These are phyloP conservation scores for Leucophora obtusa DNA, from an alignment of 2,888 invertebrate genomes.

Conservation along the genomic window DNA sequence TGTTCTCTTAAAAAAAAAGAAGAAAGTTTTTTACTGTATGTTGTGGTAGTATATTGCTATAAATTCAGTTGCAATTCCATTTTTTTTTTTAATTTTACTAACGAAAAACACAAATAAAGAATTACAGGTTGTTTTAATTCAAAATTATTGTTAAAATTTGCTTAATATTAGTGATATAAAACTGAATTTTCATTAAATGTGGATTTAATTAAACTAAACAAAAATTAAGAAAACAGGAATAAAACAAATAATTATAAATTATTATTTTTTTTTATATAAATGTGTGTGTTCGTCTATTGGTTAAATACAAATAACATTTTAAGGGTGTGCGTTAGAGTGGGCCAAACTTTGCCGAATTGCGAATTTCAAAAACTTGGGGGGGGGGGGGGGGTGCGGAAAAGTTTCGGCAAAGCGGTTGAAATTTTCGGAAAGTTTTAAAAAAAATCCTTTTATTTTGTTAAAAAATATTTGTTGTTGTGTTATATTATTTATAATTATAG, in stretches of 20 bases:
- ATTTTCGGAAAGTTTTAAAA: too few relatives aligned
- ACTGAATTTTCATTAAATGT: neutral
- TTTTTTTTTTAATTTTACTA: slow-evolving; percentile 15
- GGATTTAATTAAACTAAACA: too few relatives aligned
- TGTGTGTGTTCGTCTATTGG: neutral
- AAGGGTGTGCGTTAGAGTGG: too few relatives aligned
- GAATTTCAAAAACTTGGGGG: too few relatives aligned
- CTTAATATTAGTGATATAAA: slow-evolving; percentile 35
- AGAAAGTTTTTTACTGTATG: slow-evolving; percentile 3
- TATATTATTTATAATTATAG: too few relatives aligned
- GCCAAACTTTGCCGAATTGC: too few relatives aligned
- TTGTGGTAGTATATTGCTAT: slow-evolving; percentile 16
- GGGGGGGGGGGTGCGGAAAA: too few relatives aligned
- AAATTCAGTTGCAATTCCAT: slow-evolving; percentile 19
- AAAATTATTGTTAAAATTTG: slow-evolving; percentile 32
- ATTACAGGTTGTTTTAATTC: slow-evolving; percentile 46
- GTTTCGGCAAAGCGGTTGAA: too few relatives aligned
- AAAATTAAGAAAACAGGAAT: neutral
- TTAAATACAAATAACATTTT: neutral
- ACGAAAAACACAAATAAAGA: neutral
- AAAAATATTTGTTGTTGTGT: too few relatives aligned
- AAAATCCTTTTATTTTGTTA: too few relatives aligned
- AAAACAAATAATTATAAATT: too few relatives aligned
- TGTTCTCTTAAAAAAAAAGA: neutral
- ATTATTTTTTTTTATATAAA: neutral